Percentiles rank a stretch among this genome's conserved stretches.
phyloP scores from a whole-genome alignment of 2,888 invertebrate species.

The Anodontia alba region DNA sequence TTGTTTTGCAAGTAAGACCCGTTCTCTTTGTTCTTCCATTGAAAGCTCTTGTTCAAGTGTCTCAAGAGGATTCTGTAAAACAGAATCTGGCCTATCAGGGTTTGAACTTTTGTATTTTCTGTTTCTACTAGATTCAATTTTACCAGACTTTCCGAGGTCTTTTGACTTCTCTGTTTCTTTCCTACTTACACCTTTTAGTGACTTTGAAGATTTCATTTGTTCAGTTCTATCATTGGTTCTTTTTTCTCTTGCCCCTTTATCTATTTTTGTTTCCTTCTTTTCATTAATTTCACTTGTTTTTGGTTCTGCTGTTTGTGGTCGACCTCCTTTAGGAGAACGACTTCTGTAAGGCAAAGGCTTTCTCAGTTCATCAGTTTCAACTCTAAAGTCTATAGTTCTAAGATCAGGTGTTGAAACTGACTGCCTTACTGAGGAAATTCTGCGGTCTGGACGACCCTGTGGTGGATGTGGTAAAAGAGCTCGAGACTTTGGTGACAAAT shows the following conservation, averaged over 20 bases:
- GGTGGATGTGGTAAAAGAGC: constrained; percentile 58
- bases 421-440: constrained; percentile 40
- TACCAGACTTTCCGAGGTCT: constrained; percentile 1
- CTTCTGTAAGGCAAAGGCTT: constrained; percentile 49
- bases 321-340: constrained; percentile 54
- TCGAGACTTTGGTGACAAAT: constrained; percentile 35
- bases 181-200: background rate
- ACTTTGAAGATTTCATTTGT: background rate
- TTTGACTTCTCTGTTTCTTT: constrained; percentile 4
- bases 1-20: constrained; percentile 15
- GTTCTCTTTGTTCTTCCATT: constrained; percentile 43
- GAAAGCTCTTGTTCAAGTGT: constrained; percentile 50
- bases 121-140: constrained; percentile 15
- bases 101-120: background rate
- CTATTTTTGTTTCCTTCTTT: constrained; percentile 15
- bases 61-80: constrained; percentile 56
- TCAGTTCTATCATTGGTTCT: constrained; percentile 31
- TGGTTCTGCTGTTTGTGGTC: constrained; percentile 44
- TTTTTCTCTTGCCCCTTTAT: constrained; percentile 22
- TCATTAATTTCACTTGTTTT: constrained; percentile 16
- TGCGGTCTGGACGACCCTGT: constrained; percentile 49
- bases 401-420: constrained; percentile 60
- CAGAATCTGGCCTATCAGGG: constrained; percentile 1
- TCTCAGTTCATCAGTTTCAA: constrained; percentile 48
- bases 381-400: constrained; percentile 49